Evolutionary conservation across 2,888 invertebrate species (phyloP).

Genomic region (Caenorhabditis auriculariae): DNA sequence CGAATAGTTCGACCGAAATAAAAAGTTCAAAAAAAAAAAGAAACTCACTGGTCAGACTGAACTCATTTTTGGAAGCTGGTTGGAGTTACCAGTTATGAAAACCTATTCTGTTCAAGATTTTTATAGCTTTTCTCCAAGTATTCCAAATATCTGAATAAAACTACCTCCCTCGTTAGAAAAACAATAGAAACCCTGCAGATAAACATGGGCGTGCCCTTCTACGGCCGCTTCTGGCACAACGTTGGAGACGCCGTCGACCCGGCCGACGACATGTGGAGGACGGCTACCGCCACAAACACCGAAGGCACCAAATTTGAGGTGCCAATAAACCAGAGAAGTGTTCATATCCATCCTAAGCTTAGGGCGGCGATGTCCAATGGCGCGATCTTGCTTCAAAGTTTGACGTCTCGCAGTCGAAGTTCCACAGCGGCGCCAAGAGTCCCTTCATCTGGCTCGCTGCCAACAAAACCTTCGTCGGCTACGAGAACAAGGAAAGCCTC

Average conservation of each 20-base stretch:
- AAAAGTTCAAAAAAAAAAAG: too few species aligned
- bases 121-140: background rate
- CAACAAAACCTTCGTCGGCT: slow-evolving; percentile 53
- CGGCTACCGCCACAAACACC: slow-evolving; percentile 39
- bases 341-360: slow-evolving; percentile 1
- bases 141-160: background rate
- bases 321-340: background rate
- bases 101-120: too few species aligned
- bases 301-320: slow-evolving; percentile 40
- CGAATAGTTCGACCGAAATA: too few species aligned
- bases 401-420: slow-evolving; percentile 22
- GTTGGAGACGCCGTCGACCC: slow-evolving; percentile 58
- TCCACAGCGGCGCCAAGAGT: slow-evolving; percentile 50
- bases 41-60: too few species aligned
- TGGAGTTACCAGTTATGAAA: too few species aligned
- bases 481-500: slow-evolving; percentile 55
- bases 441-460: slow-evolving; percentile 52
- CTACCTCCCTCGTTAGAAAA: too few species aligned
- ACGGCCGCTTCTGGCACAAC: slow-evolving; percentile 60
- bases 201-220: slow-evolving; percentile 61
- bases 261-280: slow-evolving; percentile 60
- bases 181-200: too few species aligned
- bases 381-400: slow-evolving; percentile 32
- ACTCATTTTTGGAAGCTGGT: too few species aligned
- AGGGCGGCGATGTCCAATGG: slow-evolving; percentile 58